These are phyloP conservation scores for Lithobates pipiens DNA, from an alignment of 2,797 vertebrate species.

Conservation along the genomic window DNA sequence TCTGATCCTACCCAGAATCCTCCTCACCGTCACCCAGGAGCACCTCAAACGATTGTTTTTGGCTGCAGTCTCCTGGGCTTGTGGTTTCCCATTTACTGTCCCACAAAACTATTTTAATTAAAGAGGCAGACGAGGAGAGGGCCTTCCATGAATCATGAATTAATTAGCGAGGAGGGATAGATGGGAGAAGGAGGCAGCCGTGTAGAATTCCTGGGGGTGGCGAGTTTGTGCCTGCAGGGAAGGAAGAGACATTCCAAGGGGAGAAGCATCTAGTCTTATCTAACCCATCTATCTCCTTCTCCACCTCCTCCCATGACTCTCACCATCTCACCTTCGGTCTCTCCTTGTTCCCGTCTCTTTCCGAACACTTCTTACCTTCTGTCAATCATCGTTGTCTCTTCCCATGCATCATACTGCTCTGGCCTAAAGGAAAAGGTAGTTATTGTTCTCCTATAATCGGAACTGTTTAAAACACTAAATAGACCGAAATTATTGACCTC, in stretches of 20 bases:
- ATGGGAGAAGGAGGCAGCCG: slow-evolving; percentile 43
- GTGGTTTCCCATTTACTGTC: slow-evolving; percentile 9
- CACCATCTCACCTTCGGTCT: slow-evolving; percentile 34
- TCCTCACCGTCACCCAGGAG: background rate
- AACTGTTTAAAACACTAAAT: too few species aligned
- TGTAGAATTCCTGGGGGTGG: slow-evolving; percentile 57
- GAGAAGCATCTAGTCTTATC: slow-evolving; percentile 77
- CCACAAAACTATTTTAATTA: slow-evolving; percentile 62
- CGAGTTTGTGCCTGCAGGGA: slow-evolving; percentile 61
- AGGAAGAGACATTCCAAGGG: slow-evolving; percentile 77
- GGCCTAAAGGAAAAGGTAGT: too few species aligned
- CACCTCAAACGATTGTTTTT: background rate
- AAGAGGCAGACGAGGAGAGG: slow-evolving; percentile 54
- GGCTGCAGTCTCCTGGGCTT: slow-evolving; percentile 4
- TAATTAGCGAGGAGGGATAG: slow-evolving; percentile 76
- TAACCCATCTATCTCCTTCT: slow-evolving; percentile 76
- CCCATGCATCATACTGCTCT: background rate
- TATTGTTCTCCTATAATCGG: too few species aligned
- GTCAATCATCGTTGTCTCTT: background rate
- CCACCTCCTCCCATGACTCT: slow-evolving; percentile 49
- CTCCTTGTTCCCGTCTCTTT: slow-evolving; percentile 8
- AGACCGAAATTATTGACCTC: too few species aligned
- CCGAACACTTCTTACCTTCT: background rate
- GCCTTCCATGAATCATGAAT: slow-evolving; percentile 74
- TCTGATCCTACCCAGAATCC: too few species aligned